These are phyloP conservation scores for Ciona savignyi DNA, from an alignment of 23 tunicate species.

Conservation along the genomic window DNA sequence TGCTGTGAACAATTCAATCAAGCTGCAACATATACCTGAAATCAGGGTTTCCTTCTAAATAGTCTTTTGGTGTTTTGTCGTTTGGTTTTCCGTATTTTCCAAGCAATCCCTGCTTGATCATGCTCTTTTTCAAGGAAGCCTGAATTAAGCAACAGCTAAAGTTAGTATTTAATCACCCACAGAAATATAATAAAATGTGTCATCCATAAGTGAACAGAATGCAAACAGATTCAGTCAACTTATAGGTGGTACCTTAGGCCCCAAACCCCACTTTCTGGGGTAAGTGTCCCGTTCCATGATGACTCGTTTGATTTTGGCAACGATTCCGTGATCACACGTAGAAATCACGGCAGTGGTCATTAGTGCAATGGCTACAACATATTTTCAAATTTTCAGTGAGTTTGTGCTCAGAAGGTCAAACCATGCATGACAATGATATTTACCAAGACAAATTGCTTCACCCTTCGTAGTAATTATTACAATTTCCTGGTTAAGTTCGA, in stretches of 20 bases:
- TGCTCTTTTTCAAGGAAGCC: conserved; percentile 87
- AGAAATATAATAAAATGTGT: background rate
- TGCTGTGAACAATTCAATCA: background rate
- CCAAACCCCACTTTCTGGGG: conserved; percentile 99
- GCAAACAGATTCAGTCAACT: no score
- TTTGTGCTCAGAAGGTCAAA: background rate
- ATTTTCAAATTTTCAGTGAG: background rate
- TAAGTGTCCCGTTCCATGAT: conserved; percentile 99
- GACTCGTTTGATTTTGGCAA: conserved; percentile 98
- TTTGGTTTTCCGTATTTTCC: conserved; percentile 93
- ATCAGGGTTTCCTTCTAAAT: conserved; percentile 68
- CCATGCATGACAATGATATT: background rate
- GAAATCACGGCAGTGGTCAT: conserved; percentile 99
- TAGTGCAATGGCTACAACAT: conserved; percentile 77
- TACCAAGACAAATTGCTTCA: conserved; percentile 93
- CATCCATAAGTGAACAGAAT: no score
- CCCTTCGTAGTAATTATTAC: conserved; percentile 95
- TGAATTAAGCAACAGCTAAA: conserved; percentile 5
- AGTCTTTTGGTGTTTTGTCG: conserved; percentile 87
- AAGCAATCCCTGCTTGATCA: conserved; percentile 93
- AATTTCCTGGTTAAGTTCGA: conserved; percentile 90
- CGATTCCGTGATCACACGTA: conserved; percentile 95
- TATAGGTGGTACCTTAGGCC: conserved; percentile 80
- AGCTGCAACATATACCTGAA: conserved; percentile 24
- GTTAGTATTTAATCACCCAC: background rate